Conservation (phyloP, 2,888 invertebrate species). For the Hirtodrosophila confusa region DNA sequence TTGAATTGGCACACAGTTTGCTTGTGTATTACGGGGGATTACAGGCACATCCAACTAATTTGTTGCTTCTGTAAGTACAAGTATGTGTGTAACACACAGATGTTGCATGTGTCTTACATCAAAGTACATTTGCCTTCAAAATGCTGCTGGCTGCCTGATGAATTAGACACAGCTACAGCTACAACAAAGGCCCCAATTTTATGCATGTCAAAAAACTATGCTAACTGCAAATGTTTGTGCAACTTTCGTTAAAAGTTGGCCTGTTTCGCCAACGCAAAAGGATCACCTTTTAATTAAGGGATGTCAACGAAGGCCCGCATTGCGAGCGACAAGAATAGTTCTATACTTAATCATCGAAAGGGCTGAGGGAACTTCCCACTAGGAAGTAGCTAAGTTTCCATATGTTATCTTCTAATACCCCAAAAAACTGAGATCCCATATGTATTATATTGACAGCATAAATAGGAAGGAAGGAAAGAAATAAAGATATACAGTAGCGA, state of each 20-base stretch:
- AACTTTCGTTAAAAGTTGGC: slow-evolving; percentile 35
- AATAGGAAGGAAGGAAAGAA: too few relatives aligned
- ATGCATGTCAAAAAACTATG: slow-evolving; percentile 58
- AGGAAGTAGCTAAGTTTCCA: too few relatives aligned
- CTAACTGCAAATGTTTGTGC: slow-evolving; percentile 24
- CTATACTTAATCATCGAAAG: too few relatives aligned
- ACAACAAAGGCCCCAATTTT: slow-evolving; percentile 39
- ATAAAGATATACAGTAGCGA: too few relatives aligned
- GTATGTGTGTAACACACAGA: slow-evolving; percentile 28
- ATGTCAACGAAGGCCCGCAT: slow-evolving; percentile 36
- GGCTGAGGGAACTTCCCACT: too few relatives aligned
- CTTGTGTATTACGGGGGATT: slow-evolving; percentile 21
- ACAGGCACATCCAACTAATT: slow-evolving; percentile 39
- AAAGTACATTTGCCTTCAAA: slow-evolving; percentile 70
- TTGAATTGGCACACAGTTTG: slow-evolving; percentile 46
- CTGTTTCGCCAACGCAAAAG: slow-evolving; percentile 1
- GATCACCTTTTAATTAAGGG: slow-evolving; percentile 50
- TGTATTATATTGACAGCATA: too few relatives aligned
- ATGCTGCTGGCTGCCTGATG: slow-evolving; percentile 54
- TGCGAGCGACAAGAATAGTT: not conserved
- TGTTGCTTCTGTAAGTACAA: slow-evolving; percentile 34
- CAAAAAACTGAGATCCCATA: too few relatives aligned
- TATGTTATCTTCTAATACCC: too few relatives aligned
- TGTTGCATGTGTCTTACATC: slow-evolving; percentile 69
- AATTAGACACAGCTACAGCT: slow-evolving; percentile 51